These are phyloP conservation scores for Ciconia stormi DNA, from an alignment of 2,113 vertebrate genomes.

Conservation along the genomic window DNA sequence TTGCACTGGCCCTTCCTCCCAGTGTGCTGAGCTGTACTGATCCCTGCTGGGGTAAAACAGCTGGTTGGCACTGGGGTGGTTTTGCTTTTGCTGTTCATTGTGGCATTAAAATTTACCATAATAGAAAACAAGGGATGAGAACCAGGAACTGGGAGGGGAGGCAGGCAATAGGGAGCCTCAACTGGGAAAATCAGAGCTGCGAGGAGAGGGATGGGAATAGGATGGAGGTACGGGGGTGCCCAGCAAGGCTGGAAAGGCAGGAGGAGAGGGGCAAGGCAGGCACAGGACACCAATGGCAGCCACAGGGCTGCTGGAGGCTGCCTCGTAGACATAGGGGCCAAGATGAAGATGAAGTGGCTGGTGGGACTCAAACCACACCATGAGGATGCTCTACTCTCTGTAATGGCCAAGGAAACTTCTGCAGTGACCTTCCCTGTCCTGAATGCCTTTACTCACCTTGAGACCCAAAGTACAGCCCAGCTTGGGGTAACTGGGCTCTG, in stretches of 20 bases:
- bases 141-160: not conserved
- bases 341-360: not conserved
- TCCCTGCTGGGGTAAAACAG: rapidly evolving
- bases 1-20: not conserved
- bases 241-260: not conserved
- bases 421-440: not conserved
- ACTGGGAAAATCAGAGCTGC: not conserved
- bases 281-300: not conserved
- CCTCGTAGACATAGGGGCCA: not conserved
- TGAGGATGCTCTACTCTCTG: not conserved
- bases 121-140: not conserved
- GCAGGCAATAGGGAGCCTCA: not conserved
- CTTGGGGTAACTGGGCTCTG: not conserved
- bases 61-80: rapidly evolving
- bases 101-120: not conserved
- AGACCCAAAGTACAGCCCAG: not conserved
- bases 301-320: not conserved
- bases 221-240: not conserved
- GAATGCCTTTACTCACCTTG: rapidly evolving
- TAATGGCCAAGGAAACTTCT: not conserved
- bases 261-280: not conserved
- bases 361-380: not conserved
- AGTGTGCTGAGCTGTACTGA: rapidly evolving
- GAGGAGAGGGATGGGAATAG: not conserved
- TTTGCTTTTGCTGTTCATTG: not conserved